phyloP scores from a whole-genome alignment of 2,888 invertebrate genomes.

The Nymphalis polychloros region DNA sequence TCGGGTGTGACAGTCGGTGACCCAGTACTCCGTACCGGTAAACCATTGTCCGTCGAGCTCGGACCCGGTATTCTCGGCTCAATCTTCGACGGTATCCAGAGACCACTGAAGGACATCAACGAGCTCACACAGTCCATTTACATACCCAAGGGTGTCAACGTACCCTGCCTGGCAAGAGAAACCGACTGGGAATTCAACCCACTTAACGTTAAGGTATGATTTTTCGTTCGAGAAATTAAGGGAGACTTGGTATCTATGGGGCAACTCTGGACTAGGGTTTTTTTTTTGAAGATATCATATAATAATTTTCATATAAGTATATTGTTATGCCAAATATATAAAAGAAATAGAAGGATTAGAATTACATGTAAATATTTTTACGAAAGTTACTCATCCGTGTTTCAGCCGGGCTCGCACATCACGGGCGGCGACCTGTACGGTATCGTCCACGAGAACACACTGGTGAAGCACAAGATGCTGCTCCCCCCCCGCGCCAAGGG shows the following conservation, averaged over 20 bases:
- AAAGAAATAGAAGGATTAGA: too few species aligned
- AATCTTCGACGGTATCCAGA: slow-evolving; percentile 99
- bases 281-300: too few species aligned
- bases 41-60: slow-evolving; percentile 98
- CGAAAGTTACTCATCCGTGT: slow-evolving; percentile 34
- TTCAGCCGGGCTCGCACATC: slow-evolving; percentile 96
- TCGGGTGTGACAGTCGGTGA: slow-evolving; percentile 99
- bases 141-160: slow-evolving; percentile 99
- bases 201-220: slow-evolving; percentile 85
- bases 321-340: background rate
- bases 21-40: slow-evolving; percentile 98
- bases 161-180: slow-evolving; percentile 92
- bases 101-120: slow-evolving; percentile 97
- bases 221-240: too few species aligned
- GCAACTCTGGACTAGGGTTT: too few species aligned
- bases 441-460: slow-evolving; percentile 97
- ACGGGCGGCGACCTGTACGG: slow-evolving; percentile 99
- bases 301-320: background rate
- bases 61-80: slow-evolving; percentile 99
- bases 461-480: slow-evolving; percentile 98
- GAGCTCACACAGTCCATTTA: slow-evolving; percentile 97
- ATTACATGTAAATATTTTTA: background rate
- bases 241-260: too few species aligned
- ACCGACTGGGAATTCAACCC: slow-evolving; percentile 96
- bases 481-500: slow-evolving; percentile 97